Conservation (phyloP, 2,797 vertebrate genomes). For the Bucorvus abyssinicus region DNA sequence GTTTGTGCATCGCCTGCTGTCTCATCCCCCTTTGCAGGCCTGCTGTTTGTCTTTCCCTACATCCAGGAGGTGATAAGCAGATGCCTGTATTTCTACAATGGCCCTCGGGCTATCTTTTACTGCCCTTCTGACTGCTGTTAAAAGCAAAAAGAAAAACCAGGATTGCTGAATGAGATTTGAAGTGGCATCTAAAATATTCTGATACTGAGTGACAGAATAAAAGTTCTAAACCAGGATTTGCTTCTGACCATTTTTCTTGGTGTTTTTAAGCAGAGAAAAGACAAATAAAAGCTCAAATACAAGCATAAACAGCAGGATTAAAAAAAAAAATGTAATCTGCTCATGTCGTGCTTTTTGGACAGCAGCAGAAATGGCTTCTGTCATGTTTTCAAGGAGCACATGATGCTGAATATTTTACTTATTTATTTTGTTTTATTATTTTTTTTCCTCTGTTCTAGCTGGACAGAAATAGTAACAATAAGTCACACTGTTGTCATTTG, state of each 20-base stretch:
- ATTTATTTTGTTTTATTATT: neutral
- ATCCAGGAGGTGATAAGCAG: neutral
- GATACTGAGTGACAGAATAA: neutral
- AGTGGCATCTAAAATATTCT: neutral
- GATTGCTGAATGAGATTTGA: neutral
- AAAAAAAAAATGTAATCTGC: neutral
- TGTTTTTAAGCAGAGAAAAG: neutral
- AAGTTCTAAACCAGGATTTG: neutral
- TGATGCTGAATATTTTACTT: neutral
- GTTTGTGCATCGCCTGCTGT: neutral
- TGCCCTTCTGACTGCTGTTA: neutral
- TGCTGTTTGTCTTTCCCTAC: conserved; percentile 6
- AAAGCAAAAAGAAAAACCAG: neutral
- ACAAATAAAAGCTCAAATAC: neutral
- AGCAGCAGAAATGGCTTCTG: conserved; percentile 5
- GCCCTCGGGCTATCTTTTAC: neutral
- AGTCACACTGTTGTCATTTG: neutral
- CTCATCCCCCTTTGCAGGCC: neutral
- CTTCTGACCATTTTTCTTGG: neutral
- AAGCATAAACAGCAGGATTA: neutral
- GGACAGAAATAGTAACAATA: neutral
- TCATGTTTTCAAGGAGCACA: neutral
- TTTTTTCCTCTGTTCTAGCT: neutral
- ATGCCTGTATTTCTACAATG: neutral
- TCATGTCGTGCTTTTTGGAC: neutral